Evolutionary conservation across 35 echinoderm and acorn worm species (phyloP).

Genomic region (Heliocidaris tuberculata): DNA sequence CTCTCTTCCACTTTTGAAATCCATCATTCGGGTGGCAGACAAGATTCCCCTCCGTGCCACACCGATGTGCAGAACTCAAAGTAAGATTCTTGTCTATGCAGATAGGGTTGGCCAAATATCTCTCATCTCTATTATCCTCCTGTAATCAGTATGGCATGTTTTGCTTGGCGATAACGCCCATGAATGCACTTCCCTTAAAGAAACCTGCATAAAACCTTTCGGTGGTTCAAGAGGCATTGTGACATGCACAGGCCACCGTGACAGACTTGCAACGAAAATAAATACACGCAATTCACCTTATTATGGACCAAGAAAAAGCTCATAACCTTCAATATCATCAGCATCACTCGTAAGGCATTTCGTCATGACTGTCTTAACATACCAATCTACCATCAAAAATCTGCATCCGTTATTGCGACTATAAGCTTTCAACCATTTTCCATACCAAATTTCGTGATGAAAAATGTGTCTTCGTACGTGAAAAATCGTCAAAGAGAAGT

Average conservation of each 20-base stretch:
- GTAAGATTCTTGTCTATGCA: neutral
- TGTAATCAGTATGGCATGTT: neutral
- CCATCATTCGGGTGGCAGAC: too few species aligned
- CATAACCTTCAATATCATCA: neutral
- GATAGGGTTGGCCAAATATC: neutral
- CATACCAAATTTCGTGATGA: neutral
- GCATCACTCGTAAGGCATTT: neutral
- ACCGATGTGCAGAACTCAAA: neutral
- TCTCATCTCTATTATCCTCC: neutral
- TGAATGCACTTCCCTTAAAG: neutral
- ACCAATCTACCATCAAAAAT: too few species aligned
- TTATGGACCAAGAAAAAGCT: neutral
- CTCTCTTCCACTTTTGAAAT: too few species aligned
- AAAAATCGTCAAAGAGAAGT: neutral
- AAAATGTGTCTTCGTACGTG: neutral
- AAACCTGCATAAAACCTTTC: neutral
- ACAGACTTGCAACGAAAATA: neutral
- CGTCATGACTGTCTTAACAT: neutral
- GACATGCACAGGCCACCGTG: neutral
- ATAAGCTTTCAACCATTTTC: too few species aligned
- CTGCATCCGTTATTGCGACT: too few species aligned
- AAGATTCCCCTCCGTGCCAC: too few species aligned
- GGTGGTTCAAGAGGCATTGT: neutral
- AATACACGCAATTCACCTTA: neutral
- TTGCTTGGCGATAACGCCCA: neutral